Percentiles rank a stretch among this genome's conserved stretches.
Evolutionary conservation across 2,888 invertebrate species (phyloP).

Genomic region (Catocala sponsa): DNA sequence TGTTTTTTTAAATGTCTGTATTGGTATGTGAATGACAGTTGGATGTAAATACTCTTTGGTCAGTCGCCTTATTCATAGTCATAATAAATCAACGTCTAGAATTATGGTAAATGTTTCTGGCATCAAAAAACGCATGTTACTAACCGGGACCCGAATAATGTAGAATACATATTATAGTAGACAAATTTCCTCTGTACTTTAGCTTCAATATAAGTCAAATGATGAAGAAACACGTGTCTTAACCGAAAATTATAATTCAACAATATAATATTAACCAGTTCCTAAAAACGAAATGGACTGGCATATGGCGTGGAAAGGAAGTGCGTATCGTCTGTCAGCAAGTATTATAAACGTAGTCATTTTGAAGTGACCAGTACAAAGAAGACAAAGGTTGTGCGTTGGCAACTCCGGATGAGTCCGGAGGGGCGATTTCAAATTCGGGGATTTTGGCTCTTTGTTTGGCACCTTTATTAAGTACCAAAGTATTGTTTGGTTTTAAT

Average conservation of each 20-base stretch:
- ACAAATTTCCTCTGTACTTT: no score
- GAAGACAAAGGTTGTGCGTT: conserved; percentile 79
- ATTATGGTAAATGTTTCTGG: background rate
- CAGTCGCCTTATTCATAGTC: no score
- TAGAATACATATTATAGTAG: no score
- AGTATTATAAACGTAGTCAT: conserved; percentile 83
- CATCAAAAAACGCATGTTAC: background rate
- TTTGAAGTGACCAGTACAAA: conserved; percentile 84
- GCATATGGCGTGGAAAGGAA: conserved; percentile 85
- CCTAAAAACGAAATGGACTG: conserved; percentile 65
- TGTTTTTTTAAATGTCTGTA: background rate
- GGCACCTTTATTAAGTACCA: conserved; percentile 15
- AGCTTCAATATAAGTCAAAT: no score
- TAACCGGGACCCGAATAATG: background rate
- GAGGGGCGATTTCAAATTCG: conserved; percentile 31
- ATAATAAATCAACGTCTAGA: background rate
- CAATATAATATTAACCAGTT: conserved; percentile 57
- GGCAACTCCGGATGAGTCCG: conserved; percentile 34
- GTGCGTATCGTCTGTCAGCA: conserved; percentile 85
- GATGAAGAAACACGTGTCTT: conserved; percentile 17
- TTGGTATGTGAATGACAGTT: no score
- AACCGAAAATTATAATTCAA: conserved; percentile 24
- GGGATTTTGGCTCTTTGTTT: conserved; percentile 20
- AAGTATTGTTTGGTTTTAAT: conserved; percentile 8
- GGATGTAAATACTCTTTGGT: no score